Evolutionary conservation across 2,797 vertebrate species (phyloP), one percentile per base, ranked within the genome.

Genomic region (Ptychadena robeensis): DNA sequence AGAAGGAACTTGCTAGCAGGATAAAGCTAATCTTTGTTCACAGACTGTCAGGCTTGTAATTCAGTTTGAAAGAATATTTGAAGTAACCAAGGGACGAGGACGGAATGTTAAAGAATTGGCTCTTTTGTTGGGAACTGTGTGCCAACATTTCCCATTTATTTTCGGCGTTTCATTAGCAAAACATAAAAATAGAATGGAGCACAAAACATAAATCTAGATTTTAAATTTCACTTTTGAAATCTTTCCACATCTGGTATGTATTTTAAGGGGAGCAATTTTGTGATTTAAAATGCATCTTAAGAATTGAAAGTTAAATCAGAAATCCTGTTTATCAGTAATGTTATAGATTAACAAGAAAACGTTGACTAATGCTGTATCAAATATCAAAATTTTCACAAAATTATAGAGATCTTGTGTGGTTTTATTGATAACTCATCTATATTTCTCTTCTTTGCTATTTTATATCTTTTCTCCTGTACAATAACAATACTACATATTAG

Each of bases 11-110:
- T 65, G 59, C 67, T 35, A 34, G 44, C 32, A 48, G 82, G 76
- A 79, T 83, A 83, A 79, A 79, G 78, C 75, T 79, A 83, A 79
- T 79, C 82, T 83, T 83, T 83, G 82, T 83, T 79, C 82, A 34
- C 44, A 59, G 70, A 79, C 76, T 83, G 82, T 79, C 82, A 83
- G 76, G 69, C 82, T 32, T 83, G 76, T 83, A 83, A 83, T 83
- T 83, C 69, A 68, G 34, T 67, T 73, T 83, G 48, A 83, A 83
- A 74, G 82, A 68, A 83, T 79, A 77, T 83, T 79, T 79, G 76
- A 83, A 65, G 82, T 79, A 83, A 73, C 82, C 75, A 79, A 64
- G 82, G 34, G 28, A 83, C 78, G 32, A 15, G 31, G 69, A 31
- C 35, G 28, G 82, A 83, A 83, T 83, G 70, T 25, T 65, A 82